Conservation (phyloP, 2,888 invertebrate genomes). For the Liposcelis brunnea region DNA sequence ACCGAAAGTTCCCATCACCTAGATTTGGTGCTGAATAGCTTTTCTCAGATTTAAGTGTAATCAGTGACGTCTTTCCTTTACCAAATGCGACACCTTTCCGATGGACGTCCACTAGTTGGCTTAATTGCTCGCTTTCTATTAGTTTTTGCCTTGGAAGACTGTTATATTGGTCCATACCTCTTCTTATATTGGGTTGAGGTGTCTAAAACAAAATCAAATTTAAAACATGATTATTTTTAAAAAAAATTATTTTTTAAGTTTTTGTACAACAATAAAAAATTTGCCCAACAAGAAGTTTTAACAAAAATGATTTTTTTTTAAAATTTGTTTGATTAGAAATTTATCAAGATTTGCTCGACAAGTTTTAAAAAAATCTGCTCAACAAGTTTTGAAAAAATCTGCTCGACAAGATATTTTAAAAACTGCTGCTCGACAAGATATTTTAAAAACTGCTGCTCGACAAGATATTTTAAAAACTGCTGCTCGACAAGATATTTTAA, state of each 20-base stretch:
- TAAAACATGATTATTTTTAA: neutral
- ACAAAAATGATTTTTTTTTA: no score
- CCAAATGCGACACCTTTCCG: constrained; percentile 57
- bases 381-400: no score
- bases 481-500: no score
- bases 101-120: constrained; percentile 21
- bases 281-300: no score
- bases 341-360: no score
- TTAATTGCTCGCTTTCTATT: constrained; percentile 7
- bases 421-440: no score
- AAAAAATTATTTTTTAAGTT: constrained; percentile 1
- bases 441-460: no score
- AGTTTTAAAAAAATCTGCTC: no score
- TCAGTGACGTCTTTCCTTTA: constrained; percentile 29
- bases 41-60: constrained; percentile 33
- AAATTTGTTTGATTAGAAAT: no score
- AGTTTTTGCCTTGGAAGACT: constrained; percentile 48
- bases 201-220: constrained; percentile 37
- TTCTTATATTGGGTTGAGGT: constrained; percentile 34
- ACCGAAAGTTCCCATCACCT: constrained; percentile 39
- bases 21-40: constrained; percentile 83
- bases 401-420: no score
- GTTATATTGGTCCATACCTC: constrained; percentile 44
- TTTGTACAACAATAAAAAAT: no score
- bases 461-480: no score